phyloP scores from a whole-genome alignment of 2,797 vertebrate genomes.

The Enteromius anoplus region DNA sequence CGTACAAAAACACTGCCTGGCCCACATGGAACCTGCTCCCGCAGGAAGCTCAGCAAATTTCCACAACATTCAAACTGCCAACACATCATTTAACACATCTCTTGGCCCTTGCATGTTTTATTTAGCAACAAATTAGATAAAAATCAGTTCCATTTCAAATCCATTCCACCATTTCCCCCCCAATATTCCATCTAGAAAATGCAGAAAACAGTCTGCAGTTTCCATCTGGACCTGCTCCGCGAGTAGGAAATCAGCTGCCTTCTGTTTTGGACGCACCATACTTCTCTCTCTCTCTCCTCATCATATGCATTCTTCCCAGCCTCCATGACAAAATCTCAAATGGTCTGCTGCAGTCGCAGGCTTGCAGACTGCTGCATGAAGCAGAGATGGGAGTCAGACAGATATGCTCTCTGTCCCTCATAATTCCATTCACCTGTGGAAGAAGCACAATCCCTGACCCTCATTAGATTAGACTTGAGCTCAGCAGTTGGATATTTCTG shows the following conservation, averaged over 20 bases:
- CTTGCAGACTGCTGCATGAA: slow-evolving; percentile 41
- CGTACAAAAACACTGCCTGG: neutral
- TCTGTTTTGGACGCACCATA: neutral
- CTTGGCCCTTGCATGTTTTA: neutral
- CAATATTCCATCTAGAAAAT: neutral
- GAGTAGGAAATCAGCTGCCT: slow-evolving; percentile 9
- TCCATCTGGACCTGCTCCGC: slow-evolving; percentile 18
- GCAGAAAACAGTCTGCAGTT: slow-evolving; percentile 4
- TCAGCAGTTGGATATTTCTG: slow-evolving; percentile 13
- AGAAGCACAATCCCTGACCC: slow-evolving; percentile 51
- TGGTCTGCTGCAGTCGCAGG: slow-evolving; percentile 40
- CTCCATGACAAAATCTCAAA: slow-evolving; percentile 33
- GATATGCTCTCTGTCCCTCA: slow-evolving; percentile 40
- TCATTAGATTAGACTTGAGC: slow-evolving; percentile 47
- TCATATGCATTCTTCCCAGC: neutral
- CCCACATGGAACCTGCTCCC: neutral
- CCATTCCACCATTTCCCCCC: neutral
- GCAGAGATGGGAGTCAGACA: slow-evolving; percentile 54
- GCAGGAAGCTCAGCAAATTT: slow-evolving; percentile 2
- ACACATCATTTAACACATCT: neutral
- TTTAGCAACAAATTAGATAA: neutral
- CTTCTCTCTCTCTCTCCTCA: neutral
- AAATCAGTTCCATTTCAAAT: neutral
- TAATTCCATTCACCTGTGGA: slow-evolving; percentile 46
- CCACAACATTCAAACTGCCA: neutral